These are phyloP conservation scores for Chelonus insularis DNA, from an alignment of 1,140 invertebrate genomes.

Conservation along the genomic window DNA sequence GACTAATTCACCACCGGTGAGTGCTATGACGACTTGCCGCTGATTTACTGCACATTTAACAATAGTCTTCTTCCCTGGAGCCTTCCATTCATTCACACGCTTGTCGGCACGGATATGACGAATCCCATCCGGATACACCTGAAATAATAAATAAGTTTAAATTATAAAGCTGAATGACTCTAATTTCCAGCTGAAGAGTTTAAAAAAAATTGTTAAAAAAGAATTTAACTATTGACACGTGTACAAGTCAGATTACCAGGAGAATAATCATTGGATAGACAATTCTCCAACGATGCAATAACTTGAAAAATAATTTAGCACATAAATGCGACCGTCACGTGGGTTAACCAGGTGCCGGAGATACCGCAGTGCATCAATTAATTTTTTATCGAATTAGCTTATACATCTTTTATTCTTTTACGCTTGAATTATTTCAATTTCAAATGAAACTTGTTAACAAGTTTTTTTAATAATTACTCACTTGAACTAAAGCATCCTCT, in stretches of 20 bases:
- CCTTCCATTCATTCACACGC: conserved; percentile 99
- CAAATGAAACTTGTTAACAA: too few species aligned
- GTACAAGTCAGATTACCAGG: conserved; percentile 41
- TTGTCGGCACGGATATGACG: conserved; percentile 97
- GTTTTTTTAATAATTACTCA: conserved; percentile 55
- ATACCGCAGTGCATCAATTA: conserved; percentile 48
- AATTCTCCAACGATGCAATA: conserved; percentile 51
- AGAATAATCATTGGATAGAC: conserved; percentile 34
- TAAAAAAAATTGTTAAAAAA: too few species aligned
- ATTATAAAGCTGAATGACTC: not conserved
- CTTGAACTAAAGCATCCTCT: conserved; percentile 96
- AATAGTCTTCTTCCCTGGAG: conserved; percentile 95
- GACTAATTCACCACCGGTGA: conserved; percentile 96
- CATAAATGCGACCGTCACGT: conserved; percentile 50
- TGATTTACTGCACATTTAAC: conserved; percentile 98
- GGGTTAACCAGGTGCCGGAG: conserved; percentile 48
- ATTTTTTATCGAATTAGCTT: conserved; percentile 8
- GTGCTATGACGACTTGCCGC: conserved; percentile 96
- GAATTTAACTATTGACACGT: not conserved
- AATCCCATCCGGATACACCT: conserved; percentile 98
- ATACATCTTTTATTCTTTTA: too few species aligned
- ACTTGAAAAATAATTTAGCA: conserved; percentile 45
- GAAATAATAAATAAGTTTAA: conserved; percentile 29
- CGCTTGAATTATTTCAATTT: too few species aligned
- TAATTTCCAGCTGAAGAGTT: too few species aligned